phyloP scores from a whole-genome alignment of 2,797 vertebrate genomes.

The Rhadinocentrus ornatus region DNA sequence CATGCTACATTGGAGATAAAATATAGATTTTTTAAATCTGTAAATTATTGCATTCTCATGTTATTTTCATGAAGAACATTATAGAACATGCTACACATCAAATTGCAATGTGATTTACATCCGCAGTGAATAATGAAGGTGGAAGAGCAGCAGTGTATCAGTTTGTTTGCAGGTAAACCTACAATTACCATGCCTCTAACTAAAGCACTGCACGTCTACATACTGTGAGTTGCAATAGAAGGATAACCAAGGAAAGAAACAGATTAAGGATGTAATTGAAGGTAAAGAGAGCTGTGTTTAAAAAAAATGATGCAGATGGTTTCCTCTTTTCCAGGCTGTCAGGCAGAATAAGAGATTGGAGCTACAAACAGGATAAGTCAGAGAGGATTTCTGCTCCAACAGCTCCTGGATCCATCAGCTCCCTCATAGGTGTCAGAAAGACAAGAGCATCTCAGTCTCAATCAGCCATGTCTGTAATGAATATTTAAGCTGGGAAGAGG shows the following conservation, averaged over 20 bases:
- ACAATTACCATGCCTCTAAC: not conserved
- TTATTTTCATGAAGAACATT: too few species aligned
- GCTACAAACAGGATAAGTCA: constrained; percentile 52
- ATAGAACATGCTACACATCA: not conserved
- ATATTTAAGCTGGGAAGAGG: constrained; percentile 54
- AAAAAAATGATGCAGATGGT: constrained; percentile 20
- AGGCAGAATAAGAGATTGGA: constrained; percentile 45
- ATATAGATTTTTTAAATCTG: too few species aligned
- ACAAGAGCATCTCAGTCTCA: constrained; percentile 56
- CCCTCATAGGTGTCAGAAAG: constrained; percentile 31
- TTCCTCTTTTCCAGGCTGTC: constrained; percentile 55
- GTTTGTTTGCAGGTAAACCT: not conserved
- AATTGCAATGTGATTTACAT: constrained; percentile 10
- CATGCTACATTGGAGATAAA: too few species aligned
- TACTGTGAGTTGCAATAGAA: not conserved
- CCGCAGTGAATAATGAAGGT: constrained; percentile 17
- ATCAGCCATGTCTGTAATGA: constrained; percentile 63
- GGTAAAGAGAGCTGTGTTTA: constrained; percentile 17
- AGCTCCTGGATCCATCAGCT: constrained; percentile 44
- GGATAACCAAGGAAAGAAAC: not conserved
- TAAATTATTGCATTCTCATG: too few species aligned
- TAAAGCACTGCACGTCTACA: constrained; percentile 7
- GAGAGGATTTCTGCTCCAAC: constrained; percentile 53
- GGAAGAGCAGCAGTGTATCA: not conserved
- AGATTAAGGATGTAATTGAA: constrained; percentile 55